phyloP scores from a whole-genome alignment of 2,888 invertebrate genomes.

The Rhorus exstirpatorius region DNA sequence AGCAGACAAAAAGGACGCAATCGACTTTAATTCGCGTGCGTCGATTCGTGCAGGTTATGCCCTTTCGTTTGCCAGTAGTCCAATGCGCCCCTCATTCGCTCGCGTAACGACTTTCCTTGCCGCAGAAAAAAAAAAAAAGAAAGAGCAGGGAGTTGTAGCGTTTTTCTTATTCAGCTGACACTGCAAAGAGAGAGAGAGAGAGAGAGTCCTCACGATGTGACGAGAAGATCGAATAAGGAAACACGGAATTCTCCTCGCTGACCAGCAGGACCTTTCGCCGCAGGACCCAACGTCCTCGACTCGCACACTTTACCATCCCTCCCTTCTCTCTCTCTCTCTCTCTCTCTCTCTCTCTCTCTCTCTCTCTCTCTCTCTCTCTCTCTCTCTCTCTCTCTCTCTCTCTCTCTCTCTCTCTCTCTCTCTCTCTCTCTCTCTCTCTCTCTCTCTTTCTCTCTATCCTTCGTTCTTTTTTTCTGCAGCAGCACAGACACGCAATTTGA shows the following conservation, averaged over 20 bases:
- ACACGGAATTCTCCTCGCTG: conserved; percentile 53
- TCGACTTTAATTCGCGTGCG: neutral
- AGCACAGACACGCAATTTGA: conserved; percentile 55
- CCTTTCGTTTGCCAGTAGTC: conserved; percentile 11
- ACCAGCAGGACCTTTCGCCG: conserved; percentile 48
- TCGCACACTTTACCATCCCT: neutral
- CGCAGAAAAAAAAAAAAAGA: conserved; percentile 18
- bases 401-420: neutral
- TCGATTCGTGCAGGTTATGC: neutral
- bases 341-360: neutral
- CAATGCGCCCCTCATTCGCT: conserved; percentile 12
- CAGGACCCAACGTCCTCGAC: conserved; percentile 31
- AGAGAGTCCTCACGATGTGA: conserved; percentile 48
- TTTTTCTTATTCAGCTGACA: conserved; percentile 62
- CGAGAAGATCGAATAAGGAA: conserved; percentile 66
- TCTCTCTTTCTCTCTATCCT: neutral
- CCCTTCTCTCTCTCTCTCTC: neutral
- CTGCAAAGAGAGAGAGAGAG: too few relatives aligned
- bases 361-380: conserved; percentile 25
- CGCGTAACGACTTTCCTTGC: conserved; percentile 44
- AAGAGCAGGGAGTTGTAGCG: conserved; percentile 8
- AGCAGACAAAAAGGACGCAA: neutral
- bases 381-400: neutral
- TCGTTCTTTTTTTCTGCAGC: conserved; percentile 21
- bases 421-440: neutral